Conservation (phyloP, 2,888 invertebrate species). For the Trichopria drosophilae region DNA sequence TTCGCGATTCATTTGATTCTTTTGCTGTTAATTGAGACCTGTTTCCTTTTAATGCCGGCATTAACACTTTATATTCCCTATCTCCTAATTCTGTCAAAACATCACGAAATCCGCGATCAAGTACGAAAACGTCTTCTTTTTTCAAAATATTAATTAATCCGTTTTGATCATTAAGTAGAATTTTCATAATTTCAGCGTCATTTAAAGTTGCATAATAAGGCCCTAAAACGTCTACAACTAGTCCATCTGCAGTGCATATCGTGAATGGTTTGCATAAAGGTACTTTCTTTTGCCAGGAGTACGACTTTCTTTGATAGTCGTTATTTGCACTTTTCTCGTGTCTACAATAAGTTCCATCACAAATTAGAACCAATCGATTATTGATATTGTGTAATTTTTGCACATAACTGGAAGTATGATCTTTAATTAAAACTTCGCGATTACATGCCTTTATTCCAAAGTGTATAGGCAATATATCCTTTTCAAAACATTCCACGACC, state of each 20-base stretch:
- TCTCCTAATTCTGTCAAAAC: slow-evolving; percentile 11
- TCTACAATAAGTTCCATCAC: slow-evolving; percentile 21
- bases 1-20: slow-evolving; percentile 34
- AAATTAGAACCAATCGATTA: no score
- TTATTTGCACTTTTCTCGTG: no score
- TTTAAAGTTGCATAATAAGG: slow-evolving; percentile 23
- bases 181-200: slow-evolving; percentile 26
- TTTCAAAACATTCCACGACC: no score
- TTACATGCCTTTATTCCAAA: no score
- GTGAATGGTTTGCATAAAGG: slow-evolving; percentile 26
- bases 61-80: slow-evolving; percentile 32
- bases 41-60: slow-evolving; percentile 40
- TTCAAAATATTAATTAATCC: slow-evolving; percentile 25
- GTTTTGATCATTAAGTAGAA: slow-evolving; percentile 20
- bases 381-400: no score
- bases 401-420: no score
- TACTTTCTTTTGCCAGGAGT: no score
- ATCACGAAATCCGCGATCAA: slow-evolving; percentile 34
- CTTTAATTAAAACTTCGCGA: no score
- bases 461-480: no score
- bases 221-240: slow-evolving; percentile 20
- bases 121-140: slow-evolving; percentile 35
- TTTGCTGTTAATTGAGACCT: slow-evolving; percentile 19
- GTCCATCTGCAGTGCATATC: no score
- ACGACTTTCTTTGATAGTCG: no score